phyloP scores from a whole-genome alignment of 1,140 invertebrate genomes.

The Sitobion miscanthi region DNA sequence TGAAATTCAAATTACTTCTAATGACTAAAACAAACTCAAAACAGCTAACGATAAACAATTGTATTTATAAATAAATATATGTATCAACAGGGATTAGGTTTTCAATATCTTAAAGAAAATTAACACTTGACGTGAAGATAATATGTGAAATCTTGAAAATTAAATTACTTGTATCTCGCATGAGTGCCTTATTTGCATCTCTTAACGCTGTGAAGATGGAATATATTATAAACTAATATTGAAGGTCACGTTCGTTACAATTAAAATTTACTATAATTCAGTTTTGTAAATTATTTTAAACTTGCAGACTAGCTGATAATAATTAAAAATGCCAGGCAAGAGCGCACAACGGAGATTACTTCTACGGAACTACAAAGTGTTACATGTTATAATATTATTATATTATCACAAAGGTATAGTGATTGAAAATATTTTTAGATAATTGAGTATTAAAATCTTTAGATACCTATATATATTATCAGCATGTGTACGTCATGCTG shows the following conservation, averaged over 20 bases:
- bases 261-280: not conserved
- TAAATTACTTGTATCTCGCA: not conserved
- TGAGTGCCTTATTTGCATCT: not conserved
- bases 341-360: not conserved
- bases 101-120: not conserved
- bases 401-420: not conserved
- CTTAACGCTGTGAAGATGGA: not conserved
- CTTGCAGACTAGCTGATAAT: not conserved
- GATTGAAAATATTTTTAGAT: not conserved
- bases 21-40: not conserved
- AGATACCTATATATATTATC: too few relatives aligned
- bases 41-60: not conserved
- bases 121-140: not conserved
- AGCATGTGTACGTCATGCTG: too few relatives aligned
- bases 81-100: not conserved
- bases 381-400: not conserved
- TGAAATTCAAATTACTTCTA: not conserved
- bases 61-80: not conserved
- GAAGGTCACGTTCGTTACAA: not conserved
- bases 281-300: not conserved
- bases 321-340: not conserved
- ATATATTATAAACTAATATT: not conserved
- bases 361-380: not conserved
- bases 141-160: not conserved
- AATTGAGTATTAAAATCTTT: not conserved